Base-by-base conservation (phyloP, 2,888 invertebrate genomes). In the Ypsolopha scabrella region DNA sequence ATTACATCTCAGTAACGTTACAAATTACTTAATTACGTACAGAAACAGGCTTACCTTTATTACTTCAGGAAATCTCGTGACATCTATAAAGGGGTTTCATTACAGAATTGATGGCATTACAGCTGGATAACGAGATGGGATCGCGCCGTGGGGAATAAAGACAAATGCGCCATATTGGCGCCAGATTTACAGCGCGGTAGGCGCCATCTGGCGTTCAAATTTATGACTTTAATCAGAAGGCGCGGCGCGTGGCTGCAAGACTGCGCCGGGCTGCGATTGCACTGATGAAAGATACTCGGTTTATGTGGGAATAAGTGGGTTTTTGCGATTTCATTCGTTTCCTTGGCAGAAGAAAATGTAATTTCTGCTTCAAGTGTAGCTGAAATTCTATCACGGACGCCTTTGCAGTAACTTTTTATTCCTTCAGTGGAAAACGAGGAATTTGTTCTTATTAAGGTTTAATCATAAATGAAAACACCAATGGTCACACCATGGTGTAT, bases 191-290 rank as follows among this genome's bases (percentile, higher is more conserved):
- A 76, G 67, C 71, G 75, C 66, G 72, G 74, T 70, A 62, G 61
- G 70, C 68, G 75, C 73, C 81, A 80, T 79, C 80, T 83, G 83
- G 78, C 73, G 75, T 64, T 59, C 66, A 71, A 76, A 85, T 85
- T 83, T 83, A 85, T 81, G 82, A 80, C 70, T 82, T 83, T 83
- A 83, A 85, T 83, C 81, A 80, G 75, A 64, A 62, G 56, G 52
- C 50, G 55, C 54, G 53, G 53, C 45, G 45, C 51, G 24, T 24
- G 41, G 51, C 54, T 54, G 51, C 39, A 50, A 36, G 34, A 35
- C 37, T 52, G 48, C 52, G 41, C 46, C 50, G 51, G 52, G 51
- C 51, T 50, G 51, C 35, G 43, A 48, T 10, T 50, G 50, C 36
- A 52, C 48, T 8, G 14, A 37, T 48, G 38, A 14, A 38, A 39